These are phyloP conservation scores for Oryzias melastigma DNA, from an alignment of 2,113 vertebrate species.

Conservation along the genomic window DNA sequence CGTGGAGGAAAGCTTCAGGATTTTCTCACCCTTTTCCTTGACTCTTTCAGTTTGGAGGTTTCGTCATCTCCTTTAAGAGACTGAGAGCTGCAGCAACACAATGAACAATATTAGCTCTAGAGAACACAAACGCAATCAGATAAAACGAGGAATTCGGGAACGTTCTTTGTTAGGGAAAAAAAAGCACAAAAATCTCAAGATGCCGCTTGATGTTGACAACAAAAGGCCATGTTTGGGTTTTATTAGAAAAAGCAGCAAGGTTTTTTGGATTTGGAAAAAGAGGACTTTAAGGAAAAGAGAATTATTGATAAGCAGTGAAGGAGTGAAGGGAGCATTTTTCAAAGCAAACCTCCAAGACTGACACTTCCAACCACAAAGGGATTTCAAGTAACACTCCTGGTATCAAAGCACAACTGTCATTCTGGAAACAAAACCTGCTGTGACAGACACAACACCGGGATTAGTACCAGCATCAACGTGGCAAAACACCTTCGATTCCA, in stretches of 20 bases:
- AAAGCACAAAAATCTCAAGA: not conserved
- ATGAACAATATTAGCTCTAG: conserved; percentile 6
- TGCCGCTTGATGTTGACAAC: conserved; percentile 30
- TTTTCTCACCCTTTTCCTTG: conserved; percentile 8
- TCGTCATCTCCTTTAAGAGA: not conserved
- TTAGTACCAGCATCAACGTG: conserved; percentile 33
- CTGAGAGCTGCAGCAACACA: not conserved
- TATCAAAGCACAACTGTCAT: conserved; percentile 61
- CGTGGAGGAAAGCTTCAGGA: conserved; percentile 57
- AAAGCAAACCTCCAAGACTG: conserved; percentile 38
- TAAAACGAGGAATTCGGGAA: conserved; percentile 5
- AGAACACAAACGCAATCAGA: conserved; percentile 26
- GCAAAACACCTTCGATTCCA: conserved; percentile 26
- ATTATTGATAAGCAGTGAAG: conserved; percentile 38
- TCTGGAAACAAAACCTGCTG: conserved; percentile 50
- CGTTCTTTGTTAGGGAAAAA: conserved; percentile 14
- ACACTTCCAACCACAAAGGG: conserved; percentile 27
- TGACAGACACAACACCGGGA: conserved; percentile 19
- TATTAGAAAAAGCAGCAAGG: conserved; percentile 32
- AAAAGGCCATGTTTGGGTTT: conserved; percentile 51
- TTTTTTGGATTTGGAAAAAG: conserved; percentile 34
- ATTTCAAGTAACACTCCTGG: conserved; percentile 66
- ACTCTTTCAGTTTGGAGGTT: too few species aligned
- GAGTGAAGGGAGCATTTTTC: conserved; percentile 26
- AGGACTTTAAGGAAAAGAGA: conserved; percentile 62